A percentile compares a stretch with the other conserved stretches of the same genome.
These are phyloP conservation scores for Chaetodon trifasciatus DNA, from an alignment of 2,797 vertebrate species.

Conservation along the genomic window DNA sequence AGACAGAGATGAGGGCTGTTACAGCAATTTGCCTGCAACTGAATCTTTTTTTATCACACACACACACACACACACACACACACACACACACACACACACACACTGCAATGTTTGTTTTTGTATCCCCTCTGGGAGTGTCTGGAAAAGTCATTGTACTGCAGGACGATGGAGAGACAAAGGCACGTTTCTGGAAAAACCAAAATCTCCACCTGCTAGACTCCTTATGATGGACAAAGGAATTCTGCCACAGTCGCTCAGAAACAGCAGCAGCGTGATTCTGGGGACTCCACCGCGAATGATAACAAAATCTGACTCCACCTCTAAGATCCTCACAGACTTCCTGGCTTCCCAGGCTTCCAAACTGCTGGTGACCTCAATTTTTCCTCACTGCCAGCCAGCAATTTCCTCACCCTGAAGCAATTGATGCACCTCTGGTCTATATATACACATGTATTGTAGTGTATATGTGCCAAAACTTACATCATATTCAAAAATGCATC, in stretches of 20 bases:
- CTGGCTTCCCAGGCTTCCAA: conserved; percentile 29
- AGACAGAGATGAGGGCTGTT: conserved; percentile 42
- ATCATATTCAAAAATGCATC: background rate
- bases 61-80: conserved; percentile 5
- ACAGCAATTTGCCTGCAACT: conserved; percentile 33
- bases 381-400: conserved; percentile 34
- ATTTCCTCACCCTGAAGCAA: conserved; percentile 29
- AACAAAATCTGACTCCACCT: conserved; percentile 41
- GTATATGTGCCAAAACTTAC: background rate
- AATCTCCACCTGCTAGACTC: conserved; percentile 55
- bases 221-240: conserved; percentile 48
- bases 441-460: background rate
- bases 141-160: conserved; percentile 60
- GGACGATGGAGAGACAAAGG: conserved; percentile 21
- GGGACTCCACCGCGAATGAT: conserved; percentile 37
- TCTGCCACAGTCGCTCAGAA: conserved; percentile 16
- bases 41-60: conserved; percentile 36
- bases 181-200: conserved; percentile 39
- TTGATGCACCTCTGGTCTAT: conserved; percentile 19
- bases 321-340: conserved; percentile 33
- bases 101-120: conserved; percentile 35
- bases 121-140: conserved; percentile 42
- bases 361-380: conserved; percentile 44
- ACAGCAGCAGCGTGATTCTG: conserved; percentile 27
- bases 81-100: conserved; percentile 16